phyloP scores from a whole-genome alignment of 2,797 vertebrate species.

The Anguilla anguilla region DNA sequence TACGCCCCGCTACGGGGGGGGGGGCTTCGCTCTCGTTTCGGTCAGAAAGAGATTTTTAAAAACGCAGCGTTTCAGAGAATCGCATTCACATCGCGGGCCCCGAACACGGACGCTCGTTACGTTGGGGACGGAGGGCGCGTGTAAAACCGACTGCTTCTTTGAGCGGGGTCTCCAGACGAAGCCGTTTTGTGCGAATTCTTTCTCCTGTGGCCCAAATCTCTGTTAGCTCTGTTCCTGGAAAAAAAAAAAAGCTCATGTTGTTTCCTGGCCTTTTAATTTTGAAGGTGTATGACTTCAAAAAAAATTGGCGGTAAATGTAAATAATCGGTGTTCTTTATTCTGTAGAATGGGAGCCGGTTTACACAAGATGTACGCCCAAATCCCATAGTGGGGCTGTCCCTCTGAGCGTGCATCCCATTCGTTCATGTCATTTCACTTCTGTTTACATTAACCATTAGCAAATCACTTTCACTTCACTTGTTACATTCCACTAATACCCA shows the following conservation, averaged over 20 bases:
- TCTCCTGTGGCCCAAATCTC: background rate
- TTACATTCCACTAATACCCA: no score
- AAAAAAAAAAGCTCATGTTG: background rate
- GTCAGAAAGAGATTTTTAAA: background rate
- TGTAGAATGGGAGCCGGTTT: background rate
- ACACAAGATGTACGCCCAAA: background rate
- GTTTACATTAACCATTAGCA: no score
- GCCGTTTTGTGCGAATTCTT: background rate
- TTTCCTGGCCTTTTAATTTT: background rate
- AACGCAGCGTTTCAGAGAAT: background rate
- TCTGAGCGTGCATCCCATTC: no score
- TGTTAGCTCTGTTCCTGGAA: background rate
- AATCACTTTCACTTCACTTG: no score
- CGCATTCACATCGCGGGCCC: background rate
- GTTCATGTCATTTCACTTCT: no score
- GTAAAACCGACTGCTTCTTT: background rate
- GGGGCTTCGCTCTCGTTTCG: background rate
- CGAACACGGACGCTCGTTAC: background rate
- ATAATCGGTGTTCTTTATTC: no score
- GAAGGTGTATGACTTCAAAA: no score
- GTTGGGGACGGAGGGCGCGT: background rate
- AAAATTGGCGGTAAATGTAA: no score
- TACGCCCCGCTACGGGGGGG: background rate
- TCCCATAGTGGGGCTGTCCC: no score
- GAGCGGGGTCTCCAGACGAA: background rate